Evolutionary conservation across 2,113 vertebrate species (phyloP).

Genomic region (Pedetes capensis): DNA sequence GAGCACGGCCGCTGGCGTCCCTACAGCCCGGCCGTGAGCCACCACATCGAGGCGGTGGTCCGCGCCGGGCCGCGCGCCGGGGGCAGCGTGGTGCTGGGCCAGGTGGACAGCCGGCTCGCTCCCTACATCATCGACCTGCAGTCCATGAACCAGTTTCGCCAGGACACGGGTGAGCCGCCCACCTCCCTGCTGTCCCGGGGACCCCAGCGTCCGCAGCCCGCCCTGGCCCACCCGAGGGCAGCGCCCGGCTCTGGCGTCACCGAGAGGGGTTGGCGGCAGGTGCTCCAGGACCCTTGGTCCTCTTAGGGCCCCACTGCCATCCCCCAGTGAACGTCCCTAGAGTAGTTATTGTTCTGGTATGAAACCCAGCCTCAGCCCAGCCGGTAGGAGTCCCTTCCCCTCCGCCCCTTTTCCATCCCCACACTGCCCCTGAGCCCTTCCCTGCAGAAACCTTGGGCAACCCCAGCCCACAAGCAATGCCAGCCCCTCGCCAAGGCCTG

Average conservation of each 20-base stretch:
- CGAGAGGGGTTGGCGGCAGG: not conserved
- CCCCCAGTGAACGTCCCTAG: not conserved
- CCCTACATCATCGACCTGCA: slow-evolving; percentile 96
- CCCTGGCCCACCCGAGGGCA: not conserved
- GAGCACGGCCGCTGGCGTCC: slow-evolving; percentile 97
- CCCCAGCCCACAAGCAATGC: not conserved
- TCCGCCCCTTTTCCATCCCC: not conserved
- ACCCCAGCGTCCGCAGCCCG: fast-evolving
- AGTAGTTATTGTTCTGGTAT: not conserved
- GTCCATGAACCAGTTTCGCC: slow-evolving; percentile 96
- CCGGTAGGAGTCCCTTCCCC: not conserved
- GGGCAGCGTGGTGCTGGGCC: slow-evolving; percentile 94
- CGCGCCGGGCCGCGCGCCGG: slow-evolving; percentile 91
- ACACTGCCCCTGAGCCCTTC: not conserved
- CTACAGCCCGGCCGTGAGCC: slow-evolving; percentile 96
- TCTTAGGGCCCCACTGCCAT: not conserved
- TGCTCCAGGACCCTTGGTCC: not conserved
- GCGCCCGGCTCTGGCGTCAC: not conserved
- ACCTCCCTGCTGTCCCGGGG: not conserved
- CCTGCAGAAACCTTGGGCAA: not conserved
- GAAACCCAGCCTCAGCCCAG: not conserved
- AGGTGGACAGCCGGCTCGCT: slow-evolving; percentile 93
- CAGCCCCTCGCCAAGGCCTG: not conserved
- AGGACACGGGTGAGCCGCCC: slow-evolving; percentile 91
- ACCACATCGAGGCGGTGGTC: slow-evolving; percentile 97